phyloP scores from a whole-genome alignment of 92 coral and sea anemone species.

The Galaxea fascicularis region DNA sequence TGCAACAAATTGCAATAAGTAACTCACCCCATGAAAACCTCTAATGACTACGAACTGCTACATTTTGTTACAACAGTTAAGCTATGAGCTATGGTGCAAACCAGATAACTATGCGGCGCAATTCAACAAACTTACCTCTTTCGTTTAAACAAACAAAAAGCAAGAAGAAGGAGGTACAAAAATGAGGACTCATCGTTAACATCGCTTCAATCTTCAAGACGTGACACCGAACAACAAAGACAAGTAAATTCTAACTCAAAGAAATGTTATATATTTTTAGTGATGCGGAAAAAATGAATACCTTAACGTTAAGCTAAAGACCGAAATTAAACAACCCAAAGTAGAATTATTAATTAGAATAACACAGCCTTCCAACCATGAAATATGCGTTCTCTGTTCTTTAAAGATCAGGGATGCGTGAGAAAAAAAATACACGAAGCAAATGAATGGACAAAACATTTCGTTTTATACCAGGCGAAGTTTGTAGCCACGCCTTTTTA shows the following conservation, averaged over 20 bases:
- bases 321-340: too few species aligned
- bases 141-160: background rate
- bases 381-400: background rate
- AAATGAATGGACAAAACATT: too few species aligned
- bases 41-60: background rate
- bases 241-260: too few species aligned
- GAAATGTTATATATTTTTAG: background rate
- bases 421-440: background rate
- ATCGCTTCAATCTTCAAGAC: background rate
- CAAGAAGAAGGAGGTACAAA: background rate
- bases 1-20: background rate
- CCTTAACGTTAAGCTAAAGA: background rate
- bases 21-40: background rate
- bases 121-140: constrained; percentile 16
- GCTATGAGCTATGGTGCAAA: background rate
- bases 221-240: background rate
- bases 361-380: constrained; percentile 26
- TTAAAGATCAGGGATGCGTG: constrained; percentile 8
- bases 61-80: background rate
- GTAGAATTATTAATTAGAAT: background rate
- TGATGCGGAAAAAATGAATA: background rate
- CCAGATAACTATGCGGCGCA: background rate
- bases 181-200: background rate
- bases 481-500: too few species aligned
- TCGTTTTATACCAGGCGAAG: too few species aligned